phyloP scores from a whole-genome alignment of 2,797 vertebrate species.

The Cebuella pygmaea region DNA sequence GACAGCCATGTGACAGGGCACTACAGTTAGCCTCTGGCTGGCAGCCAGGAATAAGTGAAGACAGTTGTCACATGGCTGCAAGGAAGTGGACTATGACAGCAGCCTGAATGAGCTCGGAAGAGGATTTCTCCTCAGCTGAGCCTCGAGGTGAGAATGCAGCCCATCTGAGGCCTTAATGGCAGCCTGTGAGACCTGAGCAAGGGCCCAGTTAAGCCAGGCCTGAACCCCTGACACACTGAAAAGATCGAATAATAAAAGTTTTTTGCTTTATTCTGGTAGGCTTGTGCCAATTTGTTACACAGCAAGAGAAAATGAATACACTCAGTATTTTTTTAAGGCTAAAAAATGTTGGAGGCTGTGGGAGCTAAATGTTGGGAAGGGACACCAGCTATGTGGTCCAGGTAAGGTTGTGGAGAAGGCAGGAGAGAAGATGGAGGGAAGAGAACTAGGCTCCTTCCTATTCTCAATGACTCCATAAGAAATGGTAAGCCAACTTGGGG shows the following conservation, averaged over 20 bases:
- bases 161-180: neutral
- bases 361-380: neutral
- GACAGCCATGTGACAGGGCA: neutral
- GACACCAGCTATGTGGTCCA: neutral
- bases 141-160: neutral
- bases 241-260: neutral
- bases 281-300: neutral
- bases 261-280: neutral
- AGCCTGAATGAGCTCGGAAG: neutral
- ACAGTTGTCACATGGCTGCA: neutral
- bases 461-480: neutral
- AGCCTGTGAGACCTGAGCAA: neutral
- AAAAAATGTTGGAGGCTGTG: neutral
- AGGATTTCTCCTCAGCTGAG: neutral
- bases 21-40: neutral
- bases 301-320: neutral
- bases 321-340: neutral
- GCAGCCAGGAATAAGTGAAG: neutral
- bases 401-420: neutral
- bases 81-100: neutral
- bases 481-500: neutral
- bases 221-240: neutral
- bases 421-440: neutral
- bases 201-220: neutral
- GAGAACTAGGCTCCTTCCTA: neutral